Base-by-base conservation (phyloP, 2,113 vertebrate genomes). In the Oostethus manadensis region DNA sequence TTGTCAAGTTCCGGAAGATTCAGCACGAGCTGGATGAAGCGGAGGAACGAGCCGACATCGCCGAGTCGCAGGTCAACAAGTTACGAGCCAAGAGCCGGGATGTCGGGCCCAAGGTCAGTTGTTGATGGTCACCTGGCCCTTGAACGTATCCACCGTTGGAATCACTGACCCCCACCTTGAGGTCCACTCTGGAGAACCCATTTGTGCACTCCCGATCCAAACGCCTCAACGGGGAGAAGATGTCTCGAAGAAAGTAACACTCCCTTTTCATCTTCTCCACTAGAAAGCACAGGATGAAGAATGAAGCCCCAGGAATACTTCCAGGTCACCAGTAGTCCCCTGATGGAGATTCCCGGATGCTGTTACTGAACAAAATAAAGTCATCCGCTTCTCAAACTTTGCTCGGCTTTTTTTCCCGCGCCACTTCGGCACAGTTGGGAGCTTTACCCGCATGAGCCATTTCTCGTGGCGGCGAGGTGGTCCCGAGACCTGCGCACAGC, bases 31-130 rank as follows among this genome's bases (percentile, higher is more conserved):
- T 89, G 2, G 86, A 90, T 60, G 88, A 88, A 50, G 87, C 87
- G 49, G 84, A 89, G 54, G 88, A 90, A 1, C 18, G 88, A 77
- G 88, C 88, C 16, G 88, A 90, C 51, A 89, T 87, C 1, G 85
- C 88, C 0, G 89, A 90, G 68, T 83, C 84, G 10, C 89, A 89
- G 74, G 88, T 90, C 82, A 89, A 89, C 83, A 89, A 90, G 58
- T 53, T 90, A 6, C 84, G 88, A 11, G 81, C 73, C 54, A 90
- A 89, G 76, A 89, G 79, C 23, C 82, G 87, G 8, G 87, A 89
- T 49, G 63, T 78, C 9, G 81, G 85, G 35, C 70, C 83, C 62
- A 88, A 89, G 87, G 88, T 87, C 13, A 67, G 79, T 62, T 35
- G 10, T 22, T 14, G 38, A 42, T 13, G 6, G 3, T 42, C 38